Percentiles rank a stretch among this genome's conserved stretches.
phyloP scores from a whole-genome alignment of 1,140 invertebrate species.

The Drosophila orena region DNA sequence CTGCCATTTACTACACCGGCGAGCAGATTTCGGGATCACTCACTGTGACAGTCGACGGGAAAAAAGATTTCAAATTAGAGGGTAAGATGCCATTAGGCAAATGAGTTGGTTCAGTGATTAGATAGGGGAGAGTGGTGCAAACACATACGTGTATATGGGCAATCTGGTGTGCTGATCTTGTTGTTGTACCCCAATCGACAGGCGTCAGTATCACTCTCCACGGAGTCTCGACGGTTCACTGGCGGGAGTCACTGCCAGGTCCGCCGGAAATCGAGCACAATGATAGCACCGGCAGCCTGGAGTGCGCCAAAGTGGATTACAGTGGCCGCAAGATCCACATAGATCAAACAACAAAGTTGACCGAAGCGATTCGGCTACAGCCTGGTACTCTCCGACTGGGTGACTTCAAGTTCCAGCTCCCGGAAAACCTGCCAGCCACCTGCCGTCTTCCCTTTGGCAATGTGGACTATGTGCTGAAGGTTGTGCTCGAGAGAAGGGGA shows the following conservation, averaged over 20 bases:
- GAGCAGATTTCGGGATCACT: constrained; percentile 65
- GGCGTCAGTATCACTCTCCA: constrained; percentile 44
- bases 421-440: constrained; percentile 49
- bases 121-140: constrained; percentile 27
- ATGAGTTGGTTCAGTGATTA: constrained; percentile 43
- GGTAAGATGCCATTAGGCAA: constrained; percentile 52
- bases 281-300: constrained; percentile 34
- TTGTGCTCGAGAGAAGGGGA: constrained; percentile 41
- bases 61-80: constrained; percentile 52
- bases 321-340: constrained; percentile 27
- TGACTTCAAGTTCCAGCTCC: constrained; percentile 44
- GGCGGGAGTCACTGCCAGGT: constrained; percentile 31
- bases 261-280: constrained; percentile 58
- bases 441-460: constrained; percentile 52
- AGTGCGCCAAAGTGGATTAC: constrained; percentile 25
- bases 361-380: constrained; percentile 4
- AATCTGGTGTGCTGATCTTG: constrained; percentile 6
- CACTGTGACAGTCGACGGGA: constrained; percentile 30
- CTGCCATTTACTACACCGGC: constrained; percentile 64
- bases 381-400: constrained; percentile 25
- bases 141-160: constrained; percentile 1
- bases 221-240: constrained; percentile 42
- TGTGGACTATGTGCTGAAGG: constrained; percentile 39
- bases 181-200: constrained; percentile 10
- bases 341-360: constrained; percentile 30